phyloP scores from a whole-genome alignment of 2,888 invertebrate genomes.

The Synanthedon myopaeformis region DNA sequence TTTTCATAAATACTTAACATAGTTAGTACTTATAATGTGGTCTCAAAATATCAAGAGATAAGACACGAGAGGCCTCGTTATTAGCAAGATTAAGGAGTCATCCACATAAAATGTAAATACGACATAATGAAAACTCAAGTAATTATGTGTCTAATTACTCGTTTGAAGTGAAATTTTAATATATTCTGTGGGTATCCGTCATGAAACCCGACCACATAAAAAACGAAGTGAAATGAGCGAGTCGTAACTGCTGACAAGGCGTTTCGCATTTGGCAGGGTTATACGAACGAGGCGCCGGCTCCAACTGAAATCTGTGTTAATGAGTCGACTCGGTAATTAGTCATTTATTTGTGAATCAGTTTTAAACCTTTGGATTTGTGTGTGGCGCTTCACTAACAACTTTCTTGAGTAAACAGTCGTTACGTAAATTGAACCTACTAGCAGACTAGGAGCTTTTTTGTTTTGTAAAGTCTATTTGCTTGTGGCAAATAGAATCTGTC shows the following conservation, averaged over 20 bases:
- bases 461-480: too few relatives aligned
- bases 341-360: slow-evolving; percentile 22
- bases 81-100: too few relatives aligned
- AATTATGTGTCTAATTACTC: slow-evolving; percentile 2
- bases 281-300: slow-evolving; percentile 5
- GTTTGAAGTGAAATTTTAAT: not conserved
- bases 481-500: too few relatives aligned
- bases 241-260: slow-evolving; percentile 8
- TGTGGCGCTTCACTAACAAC: not conserved
- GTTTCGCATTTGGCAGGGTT: slow-evolving; percentile 14
- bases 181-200: slow-evolving; percentile 1
- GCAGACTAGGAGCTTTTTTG: not conserved
- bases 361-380: slow-evolving; percentile 1
- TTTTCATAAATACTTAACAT: too few relatives aligned
- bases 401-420: not conserved
- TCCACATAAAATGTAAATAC: not conserved
- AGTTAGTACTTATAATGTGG: too few relatives aligned
- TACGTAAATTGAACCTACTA: not conserved
- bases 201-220: not conserved
- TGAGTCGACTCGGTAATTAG: slow-evolving; percentile 22
- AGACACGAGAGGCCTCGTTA: too few relatives aligned
- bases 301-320: slow-evolving; percentile 15
- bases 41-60: too few relatives aligned
- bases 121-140: slow-evolving; percentile 2
- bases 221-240: not conserved